Percentiles rank a stretch among this genome's conserved stretches.
These are phyloP conservation scores for Siderastrea siderea DNA, from an alignment of 92 coral and sea anemone species.

Conservation along the genomic window DNA sequence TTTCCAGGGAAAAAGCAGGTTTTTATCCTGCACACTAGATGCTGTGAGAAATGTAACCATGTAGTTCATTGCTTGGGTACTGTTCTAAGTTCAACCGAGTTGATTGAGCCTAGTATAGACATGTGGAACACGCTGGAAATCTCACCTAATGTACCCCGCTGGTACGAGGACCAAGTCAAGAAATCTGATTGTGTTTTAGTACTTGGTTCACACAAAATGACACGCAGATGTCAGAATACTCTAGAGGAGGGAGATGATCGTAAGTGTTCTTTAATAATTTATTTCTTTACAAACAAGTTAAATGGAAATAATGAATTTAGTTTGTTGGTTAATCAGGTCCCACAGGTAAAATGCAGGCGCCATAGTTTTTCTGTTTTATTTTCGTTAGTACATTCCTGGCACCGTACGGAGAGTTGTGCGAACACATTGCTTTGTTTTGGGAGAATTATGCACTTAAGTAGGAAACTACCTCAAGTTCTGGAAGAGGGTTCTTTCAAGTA, in stretches of 20 bases:
- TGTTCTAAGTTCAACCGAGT: constrained; percentile 71
- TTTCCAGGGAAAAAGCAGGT: constrained; percentile 57
- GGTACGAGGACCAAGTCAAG: constrained; percentile 80
- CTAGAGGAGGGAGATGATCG: constrained; percentile 68
- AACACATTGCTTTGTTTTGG: too few relatives aligned
- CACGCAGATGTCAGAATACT: constrained; percentile 34
- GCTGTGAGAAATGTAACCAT: constrained; percentile 85
- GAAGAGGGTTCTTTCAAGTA: too few relatives aligned
- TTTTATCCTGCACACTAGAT: constrained; percentile 79
- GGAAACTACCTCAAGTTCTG: too few relatives aligned
- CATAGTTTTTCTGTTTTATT: too few relatives aligned
- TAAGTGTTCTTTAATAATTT: constrained; percentile 23
- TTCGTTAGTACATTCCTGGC: too few relatives aligned
- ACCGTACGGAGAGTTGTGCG: too few relatives aligned
- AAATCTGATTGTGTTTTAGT: constrained; percentile 77
- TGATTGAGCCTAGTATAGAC: constrained; percentile 73
- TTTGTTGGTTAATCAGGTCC: too few relatives aligned
- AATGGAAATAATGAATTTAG: not conserved
- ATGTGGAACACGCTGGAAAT: constrained; percentile 78
- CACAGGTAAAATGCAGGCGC: too few relatives aligned
- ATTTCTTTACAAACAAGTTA: not conserved
- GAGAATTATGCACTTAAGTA: too few relatives aligned
- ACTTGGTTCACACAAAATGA: constrained; percentile 65
- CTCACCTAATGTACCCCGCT: constrained; percentile 67
- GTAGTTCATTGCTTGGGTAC: constrained; percentile 79